phyloP scores from a whole-genome alignment of 2,797 vertebrate species.

The Xenops minutus region DNA sequence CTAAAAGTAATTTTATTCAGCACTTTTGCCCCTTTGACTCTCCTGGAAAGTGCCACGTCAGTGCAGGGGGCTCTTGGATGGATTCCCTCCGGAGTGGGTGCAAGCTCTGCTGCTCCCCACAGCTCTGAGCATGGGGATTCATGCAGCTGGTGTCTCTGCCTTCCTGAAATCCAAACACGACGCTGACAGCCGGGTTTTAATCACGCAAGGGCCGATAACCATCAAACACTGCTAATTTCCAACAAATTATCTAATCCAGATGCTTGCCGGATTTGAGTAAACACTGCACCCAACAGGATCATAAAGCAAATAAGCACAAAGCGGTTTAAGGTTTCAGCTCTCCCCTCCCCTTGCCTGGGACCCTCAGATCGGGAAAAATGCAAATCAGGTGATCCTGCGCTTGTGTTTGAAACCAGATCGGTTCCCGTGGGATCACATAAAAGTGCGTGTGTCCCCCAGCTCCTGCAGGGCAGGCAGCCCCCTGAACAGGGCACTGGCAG shows the following conservation, averaged over 20 bases:
- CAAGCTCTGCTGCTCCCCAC: background rate
- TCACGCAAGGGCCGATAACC: constrained; percentile 86
- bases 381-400: constrained; percentile 85
- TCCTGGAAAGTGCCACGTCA: background rate
- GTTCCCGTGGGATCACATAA: constrained; percentile 72
- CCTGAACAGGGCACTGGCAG: background rate
- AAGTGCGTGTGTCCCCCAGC: background rate
- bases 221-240: constrained; percentile 88
- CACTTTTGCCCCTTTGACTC: background rate
- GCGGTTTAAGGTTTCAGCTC: constrained; percentile 91
- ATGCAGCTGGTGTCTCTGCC: background rate
- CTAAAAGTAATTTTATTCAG: background rate
- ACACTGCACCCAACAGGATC: constrained; percentile 89
- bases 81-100: rapidly evolving
- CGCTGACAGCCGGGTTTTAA: constrained; percentile 76
- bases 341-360: constrained; percentile 78
- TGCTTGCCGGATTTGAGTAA: constrained; percentile 92
- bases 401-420: constrained; percentile 85
- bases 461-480: background rate
- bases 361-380: constrained; percentile 79
- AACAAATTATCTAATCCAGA: constrained; percentile 99
- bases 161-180: constrained; percentile 5
- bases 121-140: background rate
- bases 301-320: constrained; percentile 98
- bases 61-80: background rate